Base-by-base conservation (phyloP, 2,113 vertebrate genomes). In the Saiga tatarica region DNA sequence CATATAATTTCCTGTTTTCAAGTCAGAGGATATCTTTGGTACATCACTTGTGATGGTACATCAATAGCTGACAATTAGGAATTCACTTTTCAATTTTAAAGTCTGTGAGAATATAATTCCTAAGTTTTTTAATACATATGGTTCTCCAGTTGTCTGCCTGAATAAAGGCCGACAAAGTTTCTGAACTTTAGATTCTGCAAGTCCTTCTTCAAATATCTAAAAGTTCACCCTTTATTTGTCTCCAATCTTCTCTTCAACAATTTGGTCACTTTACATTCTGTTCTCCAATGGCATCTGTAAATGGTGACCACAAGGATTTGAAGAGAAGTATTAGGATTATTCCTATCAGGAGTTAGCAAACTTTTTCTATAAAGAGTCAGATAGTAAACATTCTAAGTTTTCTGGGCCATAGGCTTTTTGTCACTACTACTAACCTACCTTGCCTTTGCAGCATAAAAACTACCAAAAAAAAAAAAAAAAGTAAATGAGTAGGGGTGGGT, bases 51-150 rank as follows among this genome's bases (percentile, higher is more conserved):
- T 28, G 17, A 76, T 42, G 36, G 9, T 39, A 39, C 36, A 39
- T 42, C 2, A 96, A 50, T 50, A 91, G n/a, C 10, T 83, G 86
- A 87, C 60, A 64, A 95, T 89, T 55, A 82, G 36, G 16, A 90
- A 95, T 82, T 83, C 84, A 90, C 23, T 78, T 76, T 67, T 90
- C 64, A 85, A 52, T 64, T 76, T 91, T 94, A 94, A 96, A 90
- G 53, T 76, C 59, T 74, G 39, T 39, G 21, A 89, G 10, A 92
- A 60, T 55, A 52, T 50, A 71, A 67, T 57, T 78, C 47, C 26
- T 7, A 60, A 82, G 23, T 86, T 94, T 62, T 96, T 26, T 55
- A 64, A 13, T 50, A 59, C 26, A 59, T 16, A 19, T 45, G n/a
- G 16, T 82, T 96, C 59, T 83, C 81, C 36, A 84, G 17, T 83